Base-by-base conservation (phyloP, 2,113 vertebrate genomes). In the Oreamnos americanus region DNA sequence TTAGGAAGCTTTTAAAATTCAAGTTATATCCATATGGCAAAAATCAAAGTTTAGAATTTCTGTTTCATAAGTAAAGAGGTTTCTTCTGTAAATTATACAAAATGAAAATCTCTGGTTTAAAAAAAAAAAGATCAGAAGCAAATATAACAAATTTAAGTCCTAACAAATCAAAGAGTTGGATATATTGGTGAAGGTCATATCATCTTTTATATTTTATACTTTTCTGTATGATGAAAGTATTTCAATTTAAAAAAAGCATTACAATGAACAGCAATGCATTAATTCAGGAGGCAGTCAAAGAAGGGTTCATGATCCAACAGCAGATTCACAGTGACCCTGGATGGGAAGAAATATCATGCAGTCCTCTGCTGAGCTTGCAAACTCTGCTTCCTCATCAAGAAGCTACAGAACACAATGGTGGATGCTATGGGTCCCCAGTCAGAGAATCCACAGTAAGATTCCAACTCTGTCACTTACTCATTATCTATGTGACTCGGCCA, bases 1-100 rank as follows among this genome's bases (percentile, higher is more conserved):
- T 47, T 71, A 79, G 89, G 87, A 96, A 91, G 95, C 28, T 97
- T 91, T 91, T 78, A 39, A 88, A 97, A 97, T 45, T 10, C 53
- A 96, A 78, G 86, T 90, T 23, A 7, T 78, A 97, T 28, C 71
- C 14, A 3, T 23, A 53, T 30, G 62, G 78, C 57, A 84, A 57
- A 74, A 39, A 9, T 45, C 36, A 94, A 15, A 57, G 76, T 71
- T 90, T 55, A 95, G 51, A 96, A 19, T 93, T 94, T 85, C 94
- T 51, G 76, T 28, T 94, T 98, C 91, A 90, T 58, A 84, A 87
- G 81, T 6, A 53, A 3, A 5, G 93, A 64, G 57, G 51, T 94
- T 62, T 81, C 90, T 51, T 62, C 81, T 96, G 86, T 95, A 88
- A 87, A 62, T 39, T 71, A 57, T 55, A 85, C 5, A 28, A 97